Base-by-base conservation (phyloP, 2,113 vertebrate genomes). In the Brienomyrus brachyistius region DNA sequence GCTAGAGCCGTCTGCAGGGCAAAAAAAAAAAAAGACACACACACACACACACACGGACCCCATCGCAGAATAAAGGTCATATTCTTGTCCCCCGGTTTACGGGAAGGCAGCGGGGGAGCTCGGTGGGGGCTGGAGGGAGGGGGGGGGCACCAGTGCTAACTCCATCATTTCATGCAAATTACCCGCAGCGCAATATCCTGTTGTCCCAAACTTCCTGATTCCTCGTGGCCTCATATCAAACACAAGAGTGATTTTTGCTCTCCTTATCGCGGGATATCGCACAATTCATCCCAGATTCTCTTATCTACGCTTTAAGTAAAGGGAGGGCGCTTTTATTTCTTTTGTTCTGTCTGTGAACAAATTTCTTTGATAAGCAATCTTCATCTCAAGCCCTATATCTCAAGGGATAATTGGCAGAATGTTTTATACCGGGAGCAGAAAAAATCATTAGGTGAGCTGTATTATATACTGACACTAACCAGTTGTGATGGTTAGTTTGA, bases 391-490 rank as follows among this genome's bases (percentile, higher is more conserved):
- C 35, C 2, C 31, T n/a, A 7, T 74, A 47, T 23, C 62, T 74
- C 87, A 31, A 3, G 87, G 62, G n/a, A 50, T 40, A 43, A 88
- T 88, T 48, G 59, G 56, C 56, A n/a, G 62, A 9, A 70, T 74
- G 87, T 59, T 88, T 74, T 74, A 88, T 74, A 70, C n/a, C 62
- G 31, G 13, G 23, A 48, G 47, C 21, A 62, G 15, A 15, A 47
- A 40, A 70, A 48, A 88, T 74, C n/a, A 88, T 74, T 48, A 40
- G 11, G 62, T 11, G 62, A 19, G 21, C 40, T 21, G 40, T 66
- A 88, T 47, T 62, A 88, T 87, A 52, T 31, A 74, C 62, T 74
- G 87, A 88, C 21, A 1, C 59, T 88, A 88, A 88, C 56, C 23
- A 74, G 62, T 88, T 74, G 59, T 31, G 87, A 70, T 48, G 40